phyloP scores from a whole-genome alignment of 2,797 vertebrate species.

The Peromyscus eremicus region DNA sequence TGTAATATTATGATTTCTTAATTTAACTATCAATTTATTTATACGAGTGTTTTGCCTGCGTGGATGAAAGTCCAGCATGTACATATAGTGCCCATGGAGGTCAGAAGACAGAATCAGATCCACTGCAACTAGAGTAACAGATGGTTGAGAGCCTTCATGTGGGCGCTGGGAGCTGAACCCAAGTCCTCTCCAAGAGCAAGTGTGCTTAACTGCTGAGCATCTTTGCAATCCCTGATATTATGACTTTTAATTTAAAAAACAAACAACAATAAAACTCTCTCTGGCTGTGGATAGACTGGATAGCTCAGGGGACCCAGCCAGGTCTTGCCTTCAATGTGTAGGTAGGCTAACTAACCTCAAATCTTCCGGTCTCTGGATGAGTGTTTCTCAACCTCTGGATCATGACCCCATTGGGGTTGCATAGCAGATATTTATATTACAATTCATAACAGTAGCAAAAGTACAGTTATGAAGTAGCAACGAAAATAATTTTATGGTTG shows the following conservation, averaged over 20 bases:
- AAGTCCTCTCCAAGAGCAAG: not conserved
- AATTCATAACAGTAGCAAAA: not conserved
- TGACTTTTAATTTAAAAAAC: not conserved
- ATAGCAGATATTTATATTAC: not conserved
- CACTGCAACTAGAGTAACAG: not conserved
- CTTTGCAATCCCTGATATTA: too few species aligned
- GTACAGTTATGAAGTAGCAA: not conserved
- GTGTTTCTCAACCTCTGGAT: not conserved
- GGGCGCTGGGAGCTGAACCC: not conserved
- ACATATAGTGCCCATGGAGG: rapidly evolving
- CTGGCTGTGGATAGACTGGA: not conserved
- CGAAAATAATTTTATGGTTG: not conserved
- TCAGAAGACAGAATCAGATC: not conserved
- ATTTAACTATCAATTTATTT: not conserved
- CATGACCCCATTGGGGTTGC: not conserved
- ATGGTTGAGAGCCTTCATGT: not conserved
- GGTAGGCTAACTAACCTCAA: not conserved
- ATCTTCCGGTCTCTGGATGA: not conserved
- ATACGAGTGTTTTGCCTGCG: not conserved
- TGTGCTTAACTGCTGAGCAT: not conserved
- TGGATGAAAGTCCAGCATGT: not conserved
- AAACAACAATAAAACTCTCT: not conserved
- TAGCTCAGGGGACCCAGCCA: too few species aligned
- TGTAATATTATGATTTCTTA: not conserved
- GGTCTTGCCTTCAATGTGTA: not conserved